A percentile compares a stretch with the other conserved stretches of the same genome.
phyloP scores from a whole-genome alignment of 2,113 vertebrate genomes.

The Formicarius rufipectus region DNA sequence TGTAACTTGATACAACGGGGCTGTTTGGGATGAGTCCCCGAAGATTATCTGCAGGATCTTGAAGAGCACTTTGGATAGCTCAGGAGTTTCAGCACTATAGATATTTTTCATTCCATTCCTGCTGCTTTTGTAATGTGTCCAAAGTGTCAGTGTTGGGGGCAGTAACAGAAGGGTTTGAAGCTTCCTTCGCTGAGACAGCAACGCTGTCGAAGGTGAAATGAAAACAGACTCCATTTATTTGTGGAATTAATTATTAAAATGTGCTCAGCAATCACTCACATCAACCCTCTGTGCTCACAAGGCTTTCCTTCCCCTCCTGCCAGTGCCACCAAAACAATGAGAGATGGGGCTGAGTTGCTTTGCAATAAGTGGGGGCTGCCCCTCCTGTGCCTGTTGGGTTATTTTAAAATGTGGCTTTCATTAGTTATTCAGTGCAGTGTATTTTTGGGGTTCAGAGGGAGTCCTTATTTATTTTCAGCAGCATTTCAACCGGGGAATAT shows the following conservation, averaged over 20 bases:
- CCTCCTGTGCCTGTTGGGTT: not conserved
- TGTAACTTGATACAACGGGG: not conserved
- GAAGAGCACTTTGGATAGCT: conserved; percentile 25
- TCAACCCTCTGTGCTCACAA: not conserved
- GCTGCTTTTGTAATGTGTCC: conserved; percentile 41
- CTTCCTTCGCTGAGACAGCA: not conserved
- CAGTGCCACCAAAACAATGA: not conserved
- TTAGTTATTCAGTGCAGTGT: not conserved
- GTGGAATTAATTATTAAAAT: conserved; percentile 53
- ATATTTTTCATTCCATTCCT: conserved; percentile 52
- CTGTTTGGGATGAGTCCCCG: conserved; percentile 22
- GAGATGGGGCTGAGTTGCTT: not conserved
- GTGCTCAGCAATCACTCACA: not conserved
- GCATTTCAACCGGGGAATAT: not conserved
- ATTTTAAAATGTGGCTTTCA: conserved; percentile 36
- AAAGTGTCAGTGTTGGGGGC: not conserved
- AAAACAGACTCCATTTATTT: conserved; percentile 51
- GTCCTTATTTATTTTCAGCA: not conserved
- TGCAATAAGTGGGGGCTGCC: not conserved
- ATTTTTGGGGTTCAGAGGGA: not conserved
- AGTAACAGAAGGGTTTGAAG: not conserved
- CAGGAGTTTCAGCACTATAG: not conserved
- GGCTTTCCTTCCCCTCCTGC: not conserved
- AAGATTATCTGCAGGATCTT: conserved; percentile 33
- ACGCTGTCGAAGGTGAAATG: conserved; percentile 31